Evolutionary conservation across 2,113 vertebrate genomes (phyloP), one percentile per base, ranked within the genome.

Genomic region (Oxyura jamaicensis): DNA sequence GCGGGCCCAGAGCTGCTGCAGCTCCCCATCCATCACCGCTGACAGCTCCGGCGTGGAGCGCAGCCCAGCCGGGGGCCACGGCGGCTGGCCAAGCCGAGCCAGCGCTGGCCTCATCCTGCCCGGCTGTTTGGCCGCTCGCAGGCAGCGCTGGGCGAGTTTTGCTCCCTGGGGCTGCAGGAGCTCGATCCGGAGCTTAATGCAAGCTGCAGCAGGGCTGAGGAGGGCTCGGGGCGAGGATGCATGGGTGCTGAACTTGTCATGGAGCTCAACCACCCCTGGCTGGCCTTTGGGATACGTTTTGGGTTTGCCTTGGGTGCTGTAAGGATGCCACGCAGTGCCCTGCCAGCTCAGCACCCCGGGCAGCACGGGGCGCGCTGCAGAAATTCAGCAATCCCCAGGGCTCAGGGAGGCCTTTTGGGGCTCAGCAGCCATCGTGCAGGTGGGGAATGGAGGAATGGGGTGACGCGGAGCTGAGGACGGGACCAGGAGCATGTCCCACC

Each of bases 41-140:
- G 69, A 77, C 50, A 16, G 52, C 10, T n/a, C 44, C 1, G 4
- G 33, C 41, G 0, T 76, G 84, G 84, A 65, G 42, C 21, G 0
- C 72, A 83, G 77, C 83, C 90, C 77, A 63, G 35, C 68, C 53
- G 4, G 5, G 75, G 82, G 60, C 82, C 62, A 59, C 39, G 25
- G 52, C 4, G 52, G 48, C 65, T 8, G 13, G 4, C 50, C 1
- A 2, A 79, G 52, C 52, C 3, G 18, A n/a, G 52, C 53, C 86
- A 89, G 62, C 39, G 10, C 77, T 21, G 84, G 78, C 84, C 78
- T 58, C 42, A 83, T 65, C 90, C 89, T 50, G 66, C 88, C n/a
- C 39, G 4, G 14, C 35, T 28, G 14, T 29, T 39, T n/a, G 60
- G 62, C 41, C 3, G 11, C 21, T 22, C 11, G 46, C 39, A 36